Evolutionary conservation across 2,113 vertebrate genomes (phyloP).

Genomic region (Xerus inauris): DNA sequence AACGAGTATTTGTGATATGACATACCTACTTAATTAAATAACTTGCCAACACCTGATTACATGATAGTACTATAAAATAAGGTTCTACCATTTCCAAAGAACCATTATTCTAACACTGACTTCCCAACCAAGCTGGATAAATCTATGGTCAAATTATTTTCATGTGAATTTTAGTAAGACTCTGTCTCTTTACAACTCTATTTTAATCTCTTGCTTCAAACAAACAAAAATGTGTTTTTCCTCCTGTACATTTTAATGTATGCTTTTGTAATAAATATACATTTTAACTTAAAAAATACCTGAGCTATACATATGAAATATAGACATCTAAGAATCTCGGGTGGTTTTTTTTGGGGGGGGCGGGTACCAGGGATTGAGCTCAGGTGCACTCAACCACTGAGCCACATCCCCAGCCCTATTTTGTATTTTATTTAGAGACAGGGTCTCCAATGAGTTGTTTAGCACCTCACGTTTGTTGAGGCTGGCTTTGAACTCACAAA

Average conservation of each 20-base stretch:
- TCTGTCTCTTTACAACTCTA: neutral
- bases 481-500: too few species aligned
- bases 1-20: neutral
- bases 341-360: too few species aligned
- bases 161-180: neutral
- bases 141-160: conserved; percentile 15
- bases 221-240: neutral
- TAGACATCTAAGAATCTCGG: neutral
- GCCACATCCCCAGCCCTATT: too few species aligned
- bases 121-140: neutral
- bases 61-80: neutral
- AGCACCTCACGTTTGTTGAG: too few species aligned
- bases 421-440: too few species aligned
- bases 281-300: neutral
- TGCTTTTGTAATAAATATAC: neutral
- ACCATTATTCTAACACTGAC: neutral
- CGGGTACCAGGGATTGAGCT: too few species aligned
- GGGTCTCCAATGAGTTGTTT: too few species aligned
- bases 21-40: neutral
- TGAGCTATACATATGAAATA: neutral
- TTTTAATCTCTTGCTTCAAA: conserved; percentile 37
- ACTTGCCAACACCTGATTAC: neutral
- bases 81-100: conserved; percentile 4
- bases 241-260: neutral
- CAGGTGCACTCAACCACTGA: too few species aligned